phyloP scores from a whole-genome alignment of 2,797 vertebrate species.

The Sitta carolinensis region DNA sequence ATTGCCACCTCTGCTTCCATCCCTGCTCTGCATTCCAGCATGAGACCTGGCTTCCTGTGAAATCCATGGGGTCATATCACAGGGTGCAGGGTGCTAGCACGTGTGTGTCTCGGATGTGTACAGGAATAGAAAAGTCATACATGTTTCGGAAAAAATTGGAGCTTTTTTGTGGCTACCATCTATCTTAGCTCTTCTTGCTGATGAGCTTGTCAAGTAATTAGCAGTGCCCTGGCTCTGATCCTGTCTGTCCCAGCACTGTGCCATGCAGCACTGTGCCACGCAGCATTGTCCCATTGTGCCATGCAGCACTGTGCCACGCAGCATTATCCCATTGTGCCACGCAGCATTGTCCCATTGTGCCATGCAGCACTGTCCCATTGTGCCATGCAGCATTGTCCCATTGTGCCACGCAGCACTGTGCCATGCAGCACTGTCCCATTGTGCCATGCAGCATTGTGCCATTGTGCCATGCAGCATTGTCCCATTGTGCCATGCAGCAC shows the following conservation, averaged over 20 bases:
- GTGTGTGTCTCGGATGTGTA: accelerated
- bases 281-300: background rate
- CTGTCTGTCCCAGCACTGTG: no score
- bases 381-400: background rate
- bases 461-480: background rate
- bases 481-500: no score
- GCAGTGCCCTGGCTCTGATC: background rate
- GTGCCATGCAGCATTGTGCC: no score
- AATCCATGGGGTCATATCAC: accelerated
- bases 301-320: background rate
- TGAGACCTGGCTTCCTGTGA: background rate
- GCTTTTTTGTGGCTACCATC: background rate
- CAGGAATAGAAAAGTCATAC: background rate
- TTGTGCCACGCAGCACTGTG: no score
- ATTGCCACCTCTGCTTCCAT: background rate
- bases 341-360: background rate
- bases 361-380: no score
- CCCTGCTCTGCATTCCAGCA: background rate
- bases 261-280: background rate
- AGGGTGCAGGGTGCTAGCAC: background rate
- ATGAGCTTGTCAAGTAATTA: background rate
- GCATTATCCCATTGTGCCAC: no score
- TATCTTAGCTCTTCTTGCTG: background rate
- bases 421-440: background rate
- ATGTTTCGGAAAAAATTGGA: background rate